phyloP scores from a whole-genome alignment of 2,113 vertebrate genomes.

The Datnioides undecimradiatus region DNA sequence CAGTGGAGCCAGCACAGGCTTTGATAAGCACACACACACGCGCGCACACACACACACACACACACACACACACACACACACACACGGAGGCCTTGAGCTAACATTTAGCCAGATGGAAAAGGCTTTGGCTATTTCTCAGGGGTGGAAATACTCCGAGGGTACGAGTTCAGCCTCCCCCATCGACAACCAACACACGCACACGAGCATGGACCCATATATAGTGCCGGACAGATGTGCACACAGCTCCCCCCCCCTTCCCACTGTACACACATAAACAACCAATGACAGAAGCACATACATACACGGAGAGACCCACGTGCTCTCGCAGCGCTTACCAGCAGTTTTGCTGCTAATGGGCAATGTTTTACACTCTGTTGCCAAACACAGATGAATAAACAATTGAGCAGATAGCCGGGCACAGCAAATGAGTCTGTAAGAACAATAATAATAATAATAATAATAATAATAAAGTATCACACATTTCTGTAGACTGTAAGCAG shows the following conservation, averaged over 20 bases:
- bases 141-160: slow-evolving; percentile 50
- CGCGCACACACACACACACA: slow-evolving; percentile 15
- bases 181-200: slow-evolving; percentile 21
- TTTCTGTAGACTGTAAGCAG: neutral
- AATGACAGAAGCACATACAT: slow-evolving; percentile 1
- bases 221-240: slow-evolving; percentile 28
- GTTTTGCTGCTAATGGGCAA: slow-evolving; percentile 53
- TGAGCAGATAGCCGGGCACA: slow-evolving; percentile 26
- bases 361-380: slow-evolving; percentile 50
- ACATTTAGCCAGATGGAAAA: slow-evolving; percentile 69
- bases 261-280: slow-evolving; percentile 16
- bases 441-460: neutral
- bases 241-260: no score
- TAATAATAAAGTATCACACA: neutral
- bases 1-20: slow-evolving; percentile 58
- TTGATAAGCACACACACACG: slow-evolving; percentile 49
- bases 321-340: slow-evolving; percentile 26
- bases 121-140: slow-evolving; percentile 62
- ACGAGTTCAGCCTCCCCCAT: slow-evolving; percentile 43
- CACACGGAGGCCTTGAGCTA: slow-evolving; percentile 50
- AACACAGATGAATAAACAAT: slow-evolving; percentile 71
- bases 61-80: slow-evolving; percentile 20
- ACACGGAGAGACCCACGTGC: neutral
- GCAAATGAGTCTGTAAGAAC: neutral
- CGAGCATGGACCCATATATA: slow-evolving; percentile 10